These are phyloP conservation scores for Festucalex cinctus DNA, from an alignment of 2,113 vertebrate genomes.

Conservation along the genomic window DNA sequence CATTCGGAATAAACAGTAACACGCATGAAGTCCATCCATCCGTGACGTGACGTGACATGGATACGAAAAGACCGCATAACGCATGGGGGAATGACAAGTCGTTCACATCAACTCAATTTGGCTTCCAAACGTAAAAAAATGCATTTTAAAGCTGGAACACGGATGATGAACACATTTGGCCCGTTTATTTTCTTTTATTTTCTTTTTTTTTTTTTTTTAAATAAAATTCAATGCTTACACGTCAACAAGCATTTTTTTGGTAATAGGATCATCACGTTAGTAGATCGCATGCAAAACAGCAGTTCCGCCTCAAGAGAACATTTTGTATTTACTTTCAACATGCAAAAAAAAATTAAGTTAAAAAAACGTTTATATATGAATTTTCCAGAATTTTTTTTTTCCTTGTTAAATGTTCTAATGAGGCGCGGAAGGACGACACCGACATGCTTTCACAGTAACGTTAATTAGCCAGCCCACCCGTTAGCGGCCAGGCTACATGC, in stretches of 20 bases:
- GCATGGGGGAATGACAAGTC: not conserved
- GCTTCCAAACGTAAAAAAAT: not conserved
- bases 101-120: slow-evolving; percentile 1
- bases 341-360: not conserved
- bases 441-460: not conserved
- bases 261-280: slow-evolving; percentile 34
- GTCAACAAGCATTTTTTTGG: slow-evolving; percentile 34
- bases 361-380: not conserved
- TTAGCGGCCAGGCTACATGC: not conserved
- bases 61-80: too few species aligned
- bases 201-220: slow-evolving; percentile 5
- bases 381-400: not conserved
- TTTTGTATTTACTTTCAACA: slow-evolving; percentile 22
- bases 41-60: not conserved
- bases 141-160: not conserved
- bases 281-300: slow-evolving; percentile 57
- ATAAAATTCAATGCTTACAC: slow-evolving; percentile 13
- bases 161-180: slow-evolving; percentile 43
- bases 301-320: slow-evolving; percentile 17
- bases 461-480: not conserved
- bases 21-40: too few species aligned
- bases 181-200: slow-evolving; percentile 31
- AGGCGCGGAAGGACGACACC: not conserved
- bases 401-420: not conserved
- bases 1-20: not conserved